Percentiles rank a stretch among this genome's conserved stretches.
Evolutionary conservation across 2,888 invertebrate species (phyloP).

Genomic region (Rhamnusium bicolor): DNA sequence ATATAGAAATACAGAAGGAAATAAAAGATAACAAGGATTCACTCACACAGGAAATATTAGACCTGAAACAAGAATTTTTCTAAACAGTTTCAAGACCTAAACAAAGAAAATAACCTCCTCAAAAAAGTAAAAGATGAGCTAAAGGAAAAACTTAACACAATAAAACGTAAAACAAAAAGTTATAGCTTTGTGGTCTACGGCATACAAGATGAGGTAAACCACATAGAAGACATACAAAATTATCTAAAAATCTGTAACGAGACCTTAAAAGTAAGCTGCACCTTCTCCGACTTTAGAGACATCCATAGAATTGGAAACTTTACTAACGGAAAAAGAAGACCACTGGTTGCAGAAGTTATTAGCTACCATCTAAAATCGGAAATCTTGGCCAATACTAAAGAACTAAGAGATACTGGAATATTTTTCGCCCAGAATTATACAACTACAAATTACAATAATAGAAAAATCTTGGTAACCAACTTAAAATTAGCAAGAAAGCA

Average conservation of each 20-base stretch:
- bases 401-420: background rate
- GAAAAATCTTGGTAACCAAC: too few relatives aligned
- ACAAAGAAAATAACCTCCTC: background rate
- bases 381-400: background rate
- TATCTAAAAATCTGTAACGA: background rate
- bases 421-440: too few relatives aligned
- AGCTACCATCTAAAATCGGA: constrained; percentile 14
- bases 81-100: too few relatives aligned
- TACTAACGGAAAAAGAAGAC: background rate
- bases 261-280: background rate
- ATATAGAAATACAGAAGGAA: too few relatives aligned
- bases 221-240: background rate
- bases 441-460: too few relatives aligned
- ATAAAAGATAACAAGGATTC: too few relatives aligned
- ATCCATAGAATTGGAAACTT: constrained; percentile 8
- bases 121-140: background rate
- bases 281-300: constrained; percentile 1
- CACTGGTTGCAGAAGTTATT: constrained; percentile 6
- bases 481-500: too few relatives aligned
- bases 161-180: background rate
- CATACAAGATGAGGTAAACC: background rate
- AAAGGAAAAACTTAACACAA: background rate
- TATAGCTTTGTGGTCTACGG: background rate
- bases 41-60: too few relatives aligned
- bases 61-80: too few relatives aligned